Percentiles rank a stretch among this genome's conserved stretches.
phyloP scores from a whole-genome alignment of 2,113 vertebrate species.

The Eulemur macaco region DNA sequence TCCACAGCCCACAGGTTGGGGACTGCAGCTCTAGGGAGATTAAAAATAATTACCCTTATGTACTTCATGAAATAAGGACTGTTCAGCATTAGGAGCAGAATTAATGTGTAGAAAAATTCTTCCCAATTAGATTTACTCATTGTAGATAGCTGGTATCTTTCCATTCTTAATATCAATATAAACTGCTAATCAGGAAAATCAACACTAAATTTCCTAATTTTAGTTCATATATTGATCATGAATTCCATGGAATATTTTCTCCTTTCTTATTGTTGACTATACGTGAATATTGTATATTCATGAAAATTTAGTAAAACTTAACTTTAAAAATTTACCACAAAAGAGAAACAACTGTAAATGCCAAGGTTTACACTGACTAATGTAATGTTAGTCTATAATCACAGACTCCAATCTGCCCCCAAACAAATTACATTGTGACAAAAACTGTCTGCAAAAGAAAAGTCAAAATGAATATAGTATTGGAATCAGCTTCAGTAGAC shows the following conservation, averaged over 20 bases:
- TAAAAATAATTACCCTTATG: background rate
- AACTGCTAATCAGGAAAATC: background rate
- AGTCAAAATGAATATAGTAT: conserved; percentile 46
- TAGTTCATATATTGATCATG: conserved; percentile 8
- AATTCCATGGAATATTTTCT: background rate
- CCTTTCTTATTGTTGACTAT: conserved; percentile 2
- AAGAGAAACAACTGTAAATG: conserved; percentile 63
- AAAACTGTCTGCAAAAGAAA: conserved; percentile 67
- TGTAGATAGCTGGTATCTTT: background rate
- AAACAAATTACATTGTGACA: conserved; percentile 76
- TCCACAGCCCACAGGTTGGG: no score
- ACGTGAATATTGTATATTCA: conserved; percentile 51
- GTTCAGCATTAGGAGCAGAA: background rate
- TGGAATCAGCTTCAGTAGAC: conserved; percentile 39
- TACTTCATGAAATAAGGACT: background rate
- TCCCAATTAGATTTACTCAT: background rate
- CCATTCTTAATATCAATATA: background rate
- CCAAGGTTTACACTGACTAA: conserved; percentile 67
- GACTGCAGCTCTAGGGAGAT: background rate
- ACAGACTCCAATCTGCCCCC: conserved; percentile 48
- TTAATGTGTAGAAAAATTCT: background rate
- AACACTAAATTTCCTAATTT: background rate
- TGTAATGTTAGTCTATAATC: conserved; percentile 69
- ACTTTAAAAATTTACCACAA: conserved; percentile 68
- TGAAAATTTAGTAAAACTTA: conserved; percentile 64